Percentiles rank a stretch among this genome's conserved stretches.
Conservation (phyloP, 2,113 vertebrate genomes). For the Prionailurus viverrinus region DNA sequence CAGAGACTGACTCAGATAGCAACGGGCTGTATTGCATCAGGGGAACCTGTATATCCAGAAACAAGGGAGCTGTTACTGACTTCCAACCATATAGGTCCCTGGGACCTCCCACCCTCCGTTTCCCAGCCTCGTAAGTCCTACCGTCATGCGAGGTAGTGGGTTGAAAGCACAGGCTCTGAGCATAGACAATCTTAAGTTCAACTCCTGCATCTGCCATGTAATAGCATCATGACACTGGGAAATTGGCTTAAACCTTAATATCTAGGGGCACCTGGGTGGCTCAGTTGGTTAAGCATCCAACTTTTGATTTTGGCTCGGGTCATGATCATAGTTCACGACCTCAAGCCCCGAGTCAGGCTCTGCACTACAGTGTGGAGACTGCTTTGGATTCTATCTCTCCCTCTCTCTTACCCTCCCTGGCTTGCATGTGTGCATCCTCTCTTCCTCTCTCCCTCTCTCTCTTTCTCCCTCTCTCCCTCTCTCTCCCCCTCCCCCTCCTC, state of each 20-base stretch:
- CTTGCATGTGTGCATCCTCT: too few relatives aligned
- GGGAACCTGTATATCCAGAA: not conserved
- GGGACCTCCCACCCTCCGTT: not conserved
- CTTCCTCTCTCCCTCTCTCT: too few relatives aligned
- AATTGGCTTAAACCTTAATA: not conserved
- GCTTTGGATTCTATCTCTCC: too few relatives aligned
- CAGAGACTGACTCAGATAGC: not conserved
- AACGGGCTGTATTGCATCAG: not conserved
- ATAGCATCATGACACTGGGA: not conserved
- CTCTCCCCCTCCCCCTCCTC: too few relatives aligned
- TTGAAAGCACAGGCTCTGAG: not conserved
- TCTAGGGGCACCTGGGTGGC: not conserved
- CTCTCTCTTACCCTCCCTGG: too few relatives aligned
- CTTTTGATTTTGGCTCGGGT: too few relatives aligned
- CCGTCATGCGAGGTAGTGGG: fast-evolving
- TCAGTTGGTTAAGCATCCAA: too few relatives aligned
- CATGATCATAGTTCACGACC: too few relatives aligned
- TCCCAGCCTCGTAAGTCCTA: fast-evolving
- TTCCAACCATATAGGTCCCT: not conserved
- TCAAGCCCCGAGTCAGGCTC: too few relatives aligned
- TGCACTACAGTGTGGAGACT: too few relatives aligned
- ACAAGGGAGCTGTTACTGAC: not conserved
- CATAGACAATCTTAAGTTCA: not conserved
- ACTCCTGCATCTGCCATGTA: not conserved
- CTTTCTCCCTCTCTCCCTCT: too few relatives aligned